These are phyloP conservation scores for Ceriagrion tenellum DNA, from an alignment of 2,888 invertebrate species.

Conservation along the genomic window DNA sequence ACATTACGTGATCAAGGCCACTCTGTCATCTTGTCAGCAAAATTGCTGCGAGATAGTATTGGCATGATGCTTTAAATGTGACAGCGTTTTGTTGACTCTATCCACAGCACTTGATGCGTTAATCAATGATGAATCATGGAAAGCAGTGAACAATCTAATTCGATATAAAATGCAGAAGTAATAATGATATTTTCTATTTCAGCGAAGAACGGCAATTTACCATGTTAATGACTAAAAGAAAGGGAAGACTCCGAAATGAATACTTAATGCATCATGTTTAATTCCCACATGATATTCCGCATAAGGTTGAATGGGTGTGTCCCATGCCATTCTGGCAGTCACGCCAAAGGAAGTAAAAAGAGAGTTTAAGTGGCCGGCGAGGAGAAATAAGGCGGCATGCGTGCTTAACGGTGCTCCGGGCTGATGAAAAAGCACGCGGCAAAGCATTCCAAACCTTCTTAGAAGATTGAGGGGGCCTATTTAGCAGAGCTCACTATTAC, in stretches of 20 bases:
- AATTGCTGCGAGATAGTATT: no score
- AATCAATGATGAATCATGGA: no score
- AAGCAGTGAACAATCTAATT: no score
- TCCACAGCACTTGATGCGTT: no score
- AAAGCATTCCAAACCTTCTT: neutral
- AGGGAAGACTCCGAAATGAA: neutral
- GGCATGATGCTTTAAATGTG: no score
- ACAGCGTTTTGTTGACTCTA: no score
- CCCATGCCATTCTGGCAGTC: neutral
- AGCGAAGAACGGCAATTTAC: neutral
- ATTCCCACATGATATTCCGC: neutral
- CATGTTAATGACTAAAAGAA: neutral
- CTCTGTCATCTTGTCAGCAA: no score
- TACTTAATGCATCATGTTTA: neutral
- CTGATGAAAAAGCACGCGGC: neutral
- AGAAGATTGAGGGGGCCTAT: neutral
- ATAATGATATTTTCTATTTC: neutral
- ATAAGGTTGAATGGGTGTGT: neutral
- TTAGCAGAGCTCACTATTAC: neutral
- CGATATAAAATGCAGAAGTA: no score
- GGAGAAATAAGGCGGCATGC: neutral
- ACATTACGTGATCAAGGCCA: no score
- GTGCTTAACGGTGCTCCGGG: neutral
- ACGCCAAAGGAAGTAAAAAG: neutral
- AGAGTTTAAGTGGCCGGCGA: neutral